These are phyloP conservation scores for Rhagonycha fulva DNA, from an alignment of 2,888 invertebrate genomes.

Conservation along the genomic window DNA sequence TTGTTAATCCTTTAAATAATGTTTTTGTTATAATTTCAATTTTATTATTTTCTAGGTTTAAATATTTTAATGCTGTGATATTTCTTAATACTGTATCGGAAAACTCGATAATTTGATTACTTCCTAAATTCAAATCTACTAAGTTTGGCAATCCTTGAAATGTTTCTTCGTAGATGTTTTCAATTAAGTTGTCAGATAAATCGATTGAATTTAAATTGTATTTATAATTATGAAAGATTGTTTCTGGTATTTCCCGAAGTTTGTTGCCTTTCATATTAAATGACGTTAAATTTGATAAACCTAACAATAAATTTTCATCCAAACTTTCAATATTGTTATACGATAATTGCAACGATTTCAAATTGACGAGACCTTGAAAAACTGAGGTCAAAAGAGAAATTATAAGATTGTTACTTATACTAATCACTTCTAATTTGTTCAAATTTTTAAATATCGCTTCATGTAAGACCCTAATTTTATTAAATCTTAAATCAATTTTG, in stretches of 20 bases:
- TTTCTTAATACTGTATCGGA: neutral
- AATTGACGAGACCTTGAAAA: neutral
- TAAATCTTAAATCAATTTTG: neutral
- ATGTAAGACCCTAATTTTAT: neutral
- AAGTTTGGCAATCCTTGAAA: neutral
- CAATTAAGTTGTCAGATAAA: neutral
- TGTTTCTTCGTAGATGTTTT: neutral
- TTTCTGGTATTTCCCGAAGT: neutral
- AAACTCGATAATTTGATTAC: neutral
- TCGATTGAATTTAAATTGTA: neutral
- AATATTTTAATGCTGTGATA: neutral
- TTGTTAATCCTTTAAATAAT: neutral
- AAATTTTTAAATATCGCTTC: neutral
- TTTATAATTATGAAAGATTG: neutral
- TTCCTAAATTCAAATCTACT: neutral
- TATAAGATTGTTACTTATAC: neutral
- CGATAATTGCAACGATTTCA: neutral
- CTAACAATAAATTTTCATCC: neutral
- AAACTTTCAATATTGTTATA: neutral
- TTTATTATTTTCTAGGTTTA: neutral
- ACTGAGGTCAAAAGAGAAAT: neutral
- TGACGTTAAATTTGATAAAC: neutral
- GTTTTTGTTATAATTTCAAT: neutral
- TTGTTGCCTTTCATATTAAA: neutral
- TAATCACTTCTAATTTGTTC: neutral